phyloP scores from a whole-genome alignment of 2,888 invertebrate genomes.

The Amiota minor region DNA sequence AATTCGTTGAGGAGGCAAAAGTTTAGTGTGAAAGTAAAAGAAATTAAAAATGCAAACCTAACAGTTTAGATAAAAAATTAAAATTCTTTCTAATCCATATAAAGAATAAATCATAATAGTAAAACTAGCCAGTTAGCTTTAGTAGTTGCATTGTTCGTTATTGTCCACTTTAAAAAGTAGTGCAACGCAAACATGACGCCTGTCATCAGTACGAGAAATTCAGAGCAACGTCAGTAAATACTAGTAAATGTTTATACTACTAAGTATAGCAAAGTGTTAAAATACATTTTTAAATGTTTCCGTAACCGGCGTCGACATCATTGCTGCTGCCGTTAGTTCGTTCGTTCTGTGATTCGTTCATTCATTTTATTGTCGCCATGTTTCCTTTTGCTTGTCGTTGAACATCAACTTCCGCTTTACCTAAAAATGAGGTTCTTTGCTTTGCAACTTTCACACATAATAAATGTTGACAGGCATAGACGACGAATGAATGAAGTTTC shows the following conservation, averaged over 20 bases:
- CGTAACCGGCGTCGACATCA: neutral
- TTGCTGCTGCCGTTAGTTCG: neutral
- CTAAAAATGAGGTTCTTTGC: constrained; percentile 2
- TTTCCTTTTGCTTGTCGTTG: constrained; percentile 7
- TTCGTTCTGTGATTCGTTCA: too few relatives aligned
- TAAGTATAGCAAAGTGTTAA: constrained; percentile 9
- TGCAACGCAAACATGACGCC: neutral
- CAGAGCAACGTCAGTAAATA: too few relatives aligned
- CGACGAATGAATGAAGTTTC: too few relatives aligned
- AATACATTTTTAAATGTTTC: constrained; percentile 25
- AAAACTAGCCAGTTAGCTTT: neutral
- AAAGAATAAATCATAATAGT: neutral
- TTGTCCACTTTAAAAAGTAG: neutral
- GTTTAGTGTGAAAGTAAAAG: too few relatives aligned
- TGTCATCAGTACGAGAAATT: too few relatives aligned
- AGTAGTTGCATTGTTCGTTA: neutral
- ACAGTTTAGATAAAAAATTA: neutral
- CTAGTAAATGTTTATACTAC: neutral
- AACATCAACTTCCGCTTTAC: neutral
- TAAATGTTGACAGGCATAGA: neutral
- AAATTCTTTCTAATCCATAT: neutral
- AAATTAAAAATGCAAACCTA: too few relatives aligned
- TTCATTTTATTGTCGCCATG: neutral
- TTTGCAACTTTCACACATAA: neutral
- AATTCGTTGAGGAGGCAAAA: neutral